phyloP scores from a whole-genome alignment of 2,888 invertebrate species.

The Anticlea derivata region DNA sequence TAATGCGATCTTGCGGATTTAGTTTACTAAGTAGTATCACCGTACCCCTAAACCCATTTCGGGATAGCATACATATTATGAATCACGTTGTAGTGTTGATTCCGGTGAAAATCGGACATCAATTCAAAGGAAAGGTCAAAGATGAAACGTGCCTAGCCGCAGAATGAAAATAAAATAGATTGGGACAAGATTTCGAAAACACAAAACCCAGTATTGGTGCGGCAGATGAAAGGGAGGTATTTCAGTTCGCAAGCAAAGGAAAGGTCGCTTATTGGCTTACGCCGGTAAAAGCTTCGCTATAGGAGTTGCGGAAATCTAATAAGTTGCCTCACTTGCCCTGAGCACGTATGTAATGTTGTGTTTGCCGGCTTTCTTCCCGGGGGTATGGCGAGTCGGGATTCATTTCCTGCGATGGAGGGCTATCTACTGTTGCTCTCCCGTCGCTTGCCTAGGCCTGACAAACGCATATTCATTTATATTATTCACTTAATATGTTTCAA shows the following conservation, averaged over 20 bases:
- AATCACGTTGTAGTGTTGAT: no score
- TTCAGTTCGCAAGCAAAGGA: conserved; percentile 35
- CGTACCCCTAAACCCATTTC: no score
- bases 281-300: conserved; percentile 50
- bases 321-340: conserved; percentile 33
- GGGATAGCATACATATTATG: neutral
- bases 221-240: conserved; percentile 31
- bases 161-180: conserved; percentile 19
- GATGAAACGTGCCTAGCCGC: conserved; percentile 5
- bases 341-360: conserved; percentile 22
- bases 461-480: no score
- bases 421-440: conserved; percentile 23
- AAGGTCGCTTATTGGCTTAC: conserved; percentile 59
- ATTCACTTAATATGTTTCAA: no score
- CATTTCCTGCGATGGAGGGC: conserved; percentile 30
- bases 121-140: conserved; percentile 7
- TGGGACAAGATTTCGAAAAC: conserved; percentile 32
- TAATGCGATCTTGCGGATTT: neutral
- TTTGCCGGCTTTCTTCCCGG: conserved; percentile 17
- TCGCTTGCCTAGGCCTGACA: no score
- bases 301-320: conserved; percentile 59
- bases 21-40: no score
- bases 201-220: conserved; percentile 28
- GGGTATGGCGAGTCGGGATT: conserved; percentile 13
- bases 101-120: neutral